Percentiles rank a stretch among this genome's conserved stretches.
These are phyloP conservation scores for Drosophila elegans DNA, from an alignment of 1,140 invertebrate species.

Conservation along the genomic window DNA sequence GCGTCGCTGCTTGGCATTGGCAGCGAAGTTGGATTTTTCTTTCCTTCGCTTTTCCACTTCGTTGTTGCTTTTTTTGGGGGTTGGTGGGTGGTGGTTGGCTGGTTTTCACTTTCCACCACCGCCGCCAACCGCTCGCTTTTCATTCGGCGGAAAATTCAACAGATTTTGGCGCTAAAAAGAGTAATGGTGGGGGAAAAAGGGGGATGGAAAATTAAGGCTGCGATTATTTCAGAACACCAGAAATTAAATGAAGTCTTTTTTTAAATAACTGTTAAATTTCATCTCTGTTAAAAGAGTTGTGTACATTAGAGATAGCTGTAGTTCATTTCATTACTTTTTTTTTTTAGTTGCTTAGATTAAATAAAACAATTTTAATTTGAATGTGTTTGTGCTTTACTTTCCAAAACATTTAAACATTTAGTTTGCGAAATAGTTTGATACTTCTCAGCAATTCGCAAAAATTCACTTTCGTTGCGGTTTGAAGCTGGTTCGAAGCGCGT, in stretches of 20 bases:
- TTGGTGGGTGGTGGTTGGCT: constrained; percentile 72
- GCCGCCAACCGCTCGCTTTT: constrained; percentile 65
- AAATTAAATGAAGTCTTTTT: not conserved
- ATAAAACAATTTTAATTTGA: no score
- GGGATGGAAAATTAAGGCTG: constrained; percentile 5
- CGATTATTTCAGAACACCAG: not conserved
- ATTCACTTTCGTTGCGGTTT: constrained; percentile 73
- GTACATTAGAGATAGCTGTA: no score
- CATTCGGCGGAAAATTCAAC: constrained; percentile 68
- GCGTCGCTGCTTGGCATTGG: constrained; percentile 27
- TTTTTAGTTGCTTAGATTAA: no score
- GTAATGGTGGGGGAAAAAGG: not conserved
- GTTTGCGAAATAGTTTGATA: no score
- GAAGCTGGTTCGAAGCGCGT: constrained; percentile 14
- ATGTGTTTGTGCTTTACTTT: no score
- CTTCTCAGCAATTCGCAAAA: constrained; percentile 3
- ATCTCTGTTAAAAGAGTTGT: no score
- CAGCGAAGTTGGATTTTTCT: constrained; percentile 35
- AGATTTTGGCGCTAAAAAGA: constrained; percentile 65
- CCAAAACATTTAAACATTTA: no score
- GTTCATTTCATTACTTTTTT: no score
- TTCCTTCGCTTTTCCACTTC: not conserved
- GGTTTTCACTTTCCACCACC: constrained; percentile 78
- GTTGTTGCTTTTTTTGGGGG: constrained; percentile 26
- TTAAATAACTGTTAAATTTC: no score